Base-by-base conservation (phyloP, 2,797 vertebrate species). In the Acrossocheilus fasciatus region DNA sequence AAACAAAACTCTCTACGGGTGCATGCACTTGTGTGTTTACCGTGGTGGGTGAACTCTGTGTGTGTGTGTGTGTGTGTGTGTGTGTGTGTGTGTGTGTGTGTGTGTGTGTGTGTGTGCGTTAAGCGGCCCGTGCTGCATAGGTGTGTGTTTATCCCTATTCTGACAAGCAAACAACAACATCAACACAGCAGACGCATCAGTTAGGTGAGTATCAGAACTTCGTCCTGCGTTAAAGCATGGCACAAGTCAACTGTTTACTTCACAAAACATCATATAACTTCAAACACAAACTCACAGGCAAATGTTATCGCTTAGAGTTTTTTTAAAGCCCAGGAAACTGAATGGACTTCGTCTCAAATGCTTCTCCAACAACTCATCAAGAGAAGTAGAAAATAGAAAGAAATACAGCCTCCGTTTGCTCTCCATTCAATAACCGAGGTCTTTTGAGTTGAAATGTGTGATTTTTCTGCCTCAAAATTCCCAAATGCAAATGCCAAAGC, bases 91-190 rank as follows among this genome's bases (percentile, higher is more conserved):
- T 50, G 11, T 26, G 47, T 50, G 47, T 50, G 15, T 50, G 57
- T 59, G 57, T 59, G 36, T 83, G n/a, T 26, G 47, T 50, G 47
- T 50, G 47, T 50, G 23, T 59, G 54, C n/a, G 23, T 69, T 70
- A 75, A 74, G 36, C 18, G 11, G 11, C 36, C 20, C 4, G 34
- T 57, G 50, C 34, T 77, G 75, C 34, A 57, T 57, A 74, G 52
- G 30, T 64, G 82, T 83, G 81, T 74, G 66, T 83, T 73, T 82
- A 85, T 75, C 70, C 34, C 50, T 75, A 52, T 52, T 39, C 36
- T 85, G 50, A 47, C 79, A 34, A 77, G 59, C 82, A 88, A 83
- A 88, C 81, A 66, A 79, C 50, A 87, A 64, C 14, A 69, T 83
- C 36, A 81, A 52, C 87, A 82, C 15, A 0, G 79, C 85, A 80